phyloP scores from a whole-genome alignment of 2,113 vertebrate genomes.

The Petrocephalus microphthalmus region DNA sequence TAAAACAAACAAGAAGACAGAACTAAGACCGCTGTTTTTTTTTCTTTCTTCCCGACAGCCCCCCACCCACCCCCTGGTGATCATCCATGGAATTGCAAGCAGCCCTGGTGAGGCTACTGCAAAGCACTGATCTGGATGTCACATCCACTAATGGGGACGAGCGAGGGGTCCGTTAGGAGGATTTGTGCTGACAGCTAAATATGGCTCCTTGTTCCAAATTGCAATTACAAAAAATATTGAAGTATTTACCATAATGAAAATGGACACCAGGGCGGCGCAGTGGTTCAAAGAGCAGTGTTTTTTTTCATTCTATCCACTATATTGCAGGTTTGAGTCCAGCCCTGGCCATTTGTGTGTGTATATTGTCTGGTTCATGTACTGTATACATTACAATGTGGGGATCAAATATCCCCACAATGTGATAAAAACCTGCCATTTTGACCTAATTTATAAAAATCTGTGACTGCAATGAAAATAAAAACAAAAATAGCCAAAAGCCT shows the following conservation, averaged over 20 bases:
- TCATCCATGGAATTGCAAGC: not conserved
- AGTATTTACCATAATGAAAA: not conserved
- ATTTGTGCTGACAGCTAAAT: not conserved
- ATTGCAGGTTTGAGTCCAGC: not conserved
- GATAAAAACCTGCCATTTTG: too few species aligned
- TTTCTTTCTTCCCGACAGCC: not conserved
- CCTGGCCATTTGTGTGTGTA: not conserved
- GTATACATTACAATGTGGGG: not conserved
- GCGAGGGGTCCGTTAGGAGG: not conserved
- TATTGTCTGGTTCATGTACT: not conserved
- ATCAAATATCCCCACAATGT: not conserved
- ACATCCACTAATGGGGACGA: not conserved
- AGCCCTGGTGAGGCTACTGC: not conserved
- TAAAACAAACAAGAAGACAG: constrained; percentile 52
- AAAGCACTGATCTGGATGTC: not conserved
- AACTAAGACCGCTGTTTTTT: constrained; percentile 36
- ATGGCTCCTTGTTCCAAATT: not conserved
- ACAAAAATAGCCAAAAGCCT: not conserved
- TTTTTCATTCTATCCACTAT: not conserved
- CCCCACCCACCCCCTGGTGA: not conserved
- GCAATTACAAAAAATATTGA: not conserved
- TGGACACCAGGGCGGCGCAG: not conserved
- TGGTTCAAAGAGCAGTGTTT: not conserved
- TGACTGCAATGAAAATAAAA: not conserved
- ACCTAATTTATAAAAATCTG: not conserved